Percentiles rank a stretch among this genome's conserved stretches.
phyloP scores from a whole-genome alignment of 2,113 vertebrate species.

The Percina caprodes region DNA sequence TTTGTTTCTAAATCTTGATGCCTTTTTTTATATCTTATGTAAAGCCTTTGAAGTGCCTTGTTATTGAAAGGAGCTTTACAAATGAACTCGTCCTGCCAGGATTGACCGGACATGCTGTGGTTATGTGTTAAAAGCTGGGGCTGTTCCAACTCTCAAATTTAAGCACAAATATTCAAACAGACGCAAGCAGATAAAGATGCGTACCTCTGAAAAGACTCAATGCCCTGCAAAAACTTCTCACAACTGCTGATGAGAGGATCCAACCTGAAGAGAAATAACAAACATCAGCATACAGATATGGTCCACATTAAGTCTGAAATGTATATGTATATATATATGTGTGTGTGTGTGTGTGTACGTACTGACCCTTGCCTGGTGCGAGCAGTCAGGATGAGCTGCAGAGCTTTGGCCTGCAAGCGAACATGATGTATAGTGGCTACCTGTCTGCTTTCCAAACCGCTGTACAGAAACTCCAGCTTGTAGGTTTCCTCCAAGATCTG shows the following conservation, averaged over 20 bases:
- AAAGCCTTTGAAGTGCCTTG: too few relatives aligned
- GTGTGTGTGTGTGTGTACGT: background rate
- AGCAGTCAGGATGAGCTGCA: constrained; percentile 91
- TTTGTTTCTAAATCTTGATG: too few relatives aligned
- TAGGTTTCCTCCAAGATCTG: constrained; percentile 97
- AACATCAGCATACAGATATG: background rate
- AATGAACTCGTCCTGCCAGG: background rate
- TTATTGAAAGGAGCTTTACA: background rate
- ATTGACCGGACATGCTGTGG: background rate
- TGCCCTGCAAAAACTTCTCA: constrained; percentile 94
- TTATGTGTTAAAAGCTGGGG: background rate
- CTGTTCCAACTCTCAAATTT: background rate
- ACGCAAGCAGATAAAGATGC: background rate
- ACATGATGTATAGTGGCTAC: constrained; percentile 95
- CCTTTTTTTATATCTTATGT: background rate
- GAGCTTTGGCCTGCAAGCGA: constrained; percentile 93
- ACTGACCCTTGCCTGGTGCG: constrained; percentile 91
- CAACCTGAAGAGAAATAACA: constrained; percentile 76
- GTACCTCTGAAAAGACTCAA: constrained; percentile 96
- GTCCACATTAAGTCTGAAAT: background rate
- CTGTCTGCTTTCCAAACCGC: constrained; percentile 91
- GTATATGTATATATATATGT: background rate
- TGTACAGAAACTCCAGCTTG: constrained; percentile 98
- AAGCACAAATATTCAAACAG: background rate
- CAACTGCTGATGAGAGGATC: constrained; percentile 91